Conservation (phyloP, 1,140 invertebrate species). For the Pogonomyrmex californicus region DNA sequence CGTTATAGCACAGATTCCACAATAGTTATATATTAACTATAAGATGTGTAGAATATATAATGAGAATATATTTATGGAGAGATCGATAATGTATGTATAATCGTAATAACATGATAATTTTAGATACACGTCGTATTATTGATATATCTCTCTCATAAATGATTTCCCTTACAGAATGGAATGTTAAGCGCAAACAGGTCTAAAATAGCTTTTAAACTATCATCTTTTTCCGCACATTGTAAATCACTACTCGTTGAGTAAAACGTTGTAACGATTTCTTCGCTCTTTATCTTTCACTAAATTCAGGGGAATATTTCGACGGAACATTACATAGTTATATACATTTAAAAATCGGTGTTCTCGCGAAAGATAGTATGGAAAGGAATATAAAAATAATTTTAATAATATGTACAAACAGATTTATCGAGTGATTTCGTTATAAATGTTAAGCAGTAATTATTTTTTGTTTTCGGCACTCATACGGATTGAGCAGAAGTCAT, state of each 20-base stretch:
- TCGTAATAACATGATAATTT: slow-evolving; percentile 1
- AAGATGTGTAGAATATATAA: neutral
- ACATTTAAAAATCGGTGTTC: slow-evolving; percentile 16
- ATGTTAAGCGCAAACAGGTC: slow-evolving; percentile 36
- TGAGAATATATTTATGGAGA: neutral
- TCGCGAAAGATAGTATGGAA: neutral
- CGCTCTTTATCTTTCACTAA: neutral
- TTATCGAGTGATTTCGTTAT: neutral
- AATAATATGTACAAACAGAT: slow-evolving; percentile 56
- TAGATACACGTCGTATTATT: neutral
- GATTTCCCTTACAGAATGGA: slow-evolving; percentile 30
- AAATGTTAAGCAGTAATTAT: slow-evolving; percentile 17
- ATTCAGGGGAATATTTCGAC: neutral
- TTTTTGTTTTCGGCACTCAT: neutral
- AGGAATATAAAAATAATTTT: slow-evolving; percentile 67
- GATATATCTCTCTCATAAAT: neutral
- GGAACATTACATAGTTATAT: slow-evolving; percentile 39
- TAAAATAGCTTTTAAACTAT: slow-evolving; percentile 39
- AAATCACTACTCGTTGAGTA: neutral
- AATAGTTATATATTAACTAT: neutral
- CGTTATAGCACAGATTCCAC: slow-evolving; percentile 10
- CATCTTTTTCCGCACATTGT: slow-evolving; percentile 20
- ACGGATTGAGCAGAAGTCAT: slow-evolving; percentile 40
- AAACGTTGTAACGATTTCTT: slow-evolving; percentile 10
- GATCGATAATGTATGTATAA: slow-evolving; percentile 3